Base-by-base conservation (phyloP, 2,113 vertebrate genomes). In the Engraulis encrasicolus region DNA sequence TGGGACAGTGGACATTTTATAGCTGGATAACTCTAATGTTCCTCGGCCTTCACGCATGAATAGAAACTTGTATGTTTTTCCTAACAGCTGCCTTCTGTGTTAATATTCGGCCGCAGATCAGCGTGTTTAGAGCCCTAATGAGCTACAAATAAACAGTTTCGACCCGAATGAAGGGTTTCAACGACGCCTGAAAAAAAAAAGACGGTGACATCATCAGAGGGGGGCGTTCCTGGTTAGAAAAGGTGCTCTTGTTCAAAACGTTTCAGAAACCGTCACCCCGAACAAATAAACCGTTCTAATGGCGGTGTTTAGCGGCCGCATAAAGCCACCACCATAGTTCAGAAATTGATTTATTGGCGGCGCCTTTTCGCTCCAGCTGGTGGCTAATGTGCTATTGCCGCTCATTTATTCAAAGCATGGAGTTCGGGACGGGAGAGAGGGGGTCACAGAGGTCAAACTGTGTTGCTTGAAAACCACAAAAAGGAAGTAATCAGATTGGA, bases 221-320 rank as follows among this genome's bases (percentile, higher is more conserved):
- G 12, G 9, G 7, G 45, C 79, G 27, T n/a, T 79, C 66, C 86
- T 15, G 50, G 81, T n/a, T n/a, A n/a, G 87, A 80, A 86, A 84
- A 19, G 7, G 49, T 82, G 86, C 77, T 79, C 83, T 86, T 81
- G 81, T 83, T 86, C 86, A 52, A 88, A 82, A n/a, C n/a, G 85
- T 87, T 81, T 87, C 52, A 85, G 81, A 88, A 90, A 86, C 82
- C 3, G 78, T 85, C 90, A 80, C 0, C 82, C n/a, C 80, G 89
- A 88, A 89, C 86, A 93, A 92, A 93, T 92, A 93, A 94, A 93
- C 88, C 78, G 34, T 50, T 15, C 84, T 92, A 91, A 92, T 90
- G 90, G 89, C 91, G 86, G 84, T 82, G 89, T 85, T 85, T 31
- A 36, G 82, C 86, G 84, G 71, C 85, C 61, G 84, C 66, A 86